These are phyloP conservation scores for Thryonomys swinderianus DNA, from an alignment of 2,113 vertebrate species.

Conservation along the genomic window DNA sequence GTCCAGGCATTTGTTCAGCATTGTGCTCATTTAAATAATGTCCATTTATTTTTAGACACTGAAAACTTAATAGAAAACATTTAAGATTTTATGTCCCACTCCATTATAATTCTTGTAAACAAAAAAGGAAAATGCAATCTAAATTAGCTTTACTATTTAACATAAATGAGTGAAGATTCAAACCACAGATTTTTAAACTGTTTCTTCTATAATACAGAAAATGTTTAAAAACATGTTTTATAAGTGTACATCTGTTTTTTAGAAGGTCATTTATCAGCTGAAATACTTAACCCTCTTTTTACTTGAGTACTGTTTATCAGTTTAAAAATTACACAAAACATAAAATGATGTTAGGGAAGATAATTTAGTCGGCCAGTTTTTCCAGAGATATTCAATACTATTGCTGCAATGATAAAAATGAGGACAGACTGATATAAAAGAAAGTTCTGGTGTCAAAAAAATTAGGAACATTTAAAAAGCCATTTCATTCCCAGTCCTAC, in stretches of 20 bases:
- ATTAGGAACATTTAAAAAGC: constrained; percentile 48
- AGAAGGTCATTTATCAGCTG: constrained; percentile 27
- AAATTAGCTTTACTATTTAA: background rate
- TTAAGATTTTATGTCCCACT: constrained; percentile 7
- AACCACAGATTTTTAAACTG: constrained; percentile 11
- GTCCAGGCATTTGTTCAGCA: background rate
- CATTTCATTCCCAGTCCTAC: constrained; percentile 31
- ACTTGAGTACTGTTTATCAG: background rate
- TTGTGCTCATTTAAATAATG: background rate
- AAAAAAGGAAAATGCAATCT: background rate
- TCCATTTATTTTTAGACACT: background rate
- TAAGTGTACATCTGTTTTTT: constrained; percentile 33
- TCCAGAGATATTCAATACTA: constrained; percentile 18
- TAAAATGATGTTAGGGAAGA: constrained; percentile 14
- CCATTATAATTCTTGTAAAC: constrained; percentile 11
- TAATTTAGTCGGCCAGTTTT: constrained; percentile 25
- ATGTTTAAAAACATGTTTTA: constrained; percentile 52
- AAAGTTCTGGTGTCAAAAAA: background rate
- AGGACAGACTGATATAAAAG: constrained; percentile 4
- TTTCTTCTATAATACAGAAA: constrained; percentile 42
- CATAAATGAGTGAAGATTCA: background rate
- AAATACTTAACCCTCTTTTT: background rate
- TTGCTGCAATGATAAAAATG: constrained; percentile 36
- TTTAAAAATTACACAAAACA: constrained; percentile 16
- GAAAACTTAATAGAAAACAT: background rate